A percentile compares a stretch with the other conserved stretches of the same genome.
Evolutionary conservation across 2,888 invertebrate species (phyloP).

Genomic region (Schrankia costaestrigalis): DNA sequence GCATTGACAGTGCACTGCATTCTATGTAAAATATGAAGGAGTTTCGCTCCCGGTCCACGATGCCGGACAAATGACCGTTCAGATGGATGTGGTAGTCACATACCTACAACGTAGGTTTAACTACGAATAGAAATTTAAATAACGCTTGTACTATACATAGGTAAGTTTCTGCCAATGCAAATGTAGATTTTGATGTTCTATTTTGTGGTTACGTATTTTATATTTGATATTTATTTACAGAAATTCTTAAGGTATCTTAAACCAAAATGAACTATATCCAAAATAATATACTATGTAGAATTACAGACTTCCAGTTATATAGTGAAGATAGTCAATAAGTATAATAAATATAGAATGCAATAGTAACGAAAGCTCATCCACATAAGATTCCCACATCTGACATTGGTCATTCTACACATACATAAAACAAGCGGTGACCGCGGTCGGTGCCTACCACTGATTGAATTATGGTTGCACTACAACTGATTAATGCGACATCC

Average conservation of each 20-base stretch:
- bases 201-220: too few relatives aligned
- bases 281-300: too few relatives aligned
- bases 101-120: slow-evolving; percentile 25
- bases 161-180: too few relatives aligned
- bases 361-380: slow-evolving; percentile 39
- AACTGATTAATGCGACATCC: slow-evolving; percentile 79
- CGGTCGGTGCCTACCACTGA: slow-evolving; percentile 49
- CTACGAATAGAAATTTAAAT: slow-evolving; percentile 26
- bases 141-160: too few relatives aligned
- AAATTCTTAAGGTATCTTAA: too few relatives aligned
- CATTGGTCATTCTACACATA: slow-evolving; percentile 61
- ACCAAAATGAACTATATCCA: too few relatives aligned
- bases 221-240: too few relatives aligned
- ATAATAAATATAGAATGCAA: background rate
- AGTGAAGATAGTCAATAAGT: too few relatives aligned
- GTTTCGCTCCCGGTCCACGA: slow-evolving; percentile 44
- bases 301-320: too few relatives aligned
- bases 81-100: slow-evolving; percentile 55
- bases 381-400: slow-evolving; percentile 36
- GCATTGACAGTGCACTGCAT: slow-evolving; percentile 69
- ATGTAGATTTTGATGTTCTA: too few relatives aligned
- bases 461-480: slow-evolving; percentile 78
- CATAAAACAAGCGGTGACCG: slow-evolving; percentile 60
- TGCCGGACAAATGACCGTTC: slow-evolving; percentile 35
- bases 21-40: slow-evolving; percentile 79